These are phyloP conservation scores for Thermophis baileyi DNA, from an alignment of 2,113 vertebrate genomes.

Conservation along the genomic window DNA sequence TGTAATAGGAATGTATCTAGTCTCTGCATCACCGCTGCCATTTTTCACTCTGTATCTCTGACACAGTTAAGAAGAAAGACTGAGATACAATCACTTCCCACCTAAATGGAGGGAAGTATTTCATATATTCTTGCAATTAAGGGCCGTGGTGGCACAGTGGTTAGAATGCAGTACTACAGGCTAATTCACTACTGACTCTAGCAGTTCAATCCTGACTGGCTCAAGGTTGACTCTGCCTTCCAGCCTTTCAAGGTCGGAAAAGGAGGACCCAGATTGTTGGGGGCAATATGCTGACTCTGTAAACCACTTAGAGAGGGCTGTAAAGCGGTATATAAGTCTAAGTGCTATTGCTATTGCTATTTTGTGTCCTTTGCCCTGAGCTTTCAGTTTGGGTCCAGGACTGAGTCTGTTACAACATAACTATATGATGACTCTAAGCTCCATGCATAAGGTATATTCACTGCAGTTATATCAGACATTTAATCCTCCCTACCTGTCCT, in stretches of 20 bases:
- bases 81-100: not conserved
- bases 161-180: too few species aligned
- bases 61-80: not conserved
- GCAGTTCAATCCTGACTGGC: too few species aligned
- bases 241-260: too few species aligned
- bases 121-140: not conserved
- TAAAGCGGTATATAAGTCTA: not conserved
- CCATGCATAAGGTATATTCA: not conserved
- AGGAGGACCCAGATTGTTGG: too few species aligned
- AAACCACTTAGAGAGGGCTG: too few species aligned
- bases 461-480: not conserved
- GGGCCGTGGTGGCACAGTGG: too few species aligned
- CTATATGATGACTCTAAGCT: not conserved
- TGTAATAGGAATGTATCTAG: not conserved
- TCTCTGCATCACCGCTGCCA: not conserved
- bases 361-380: not conserved
- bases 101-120: not conserved
- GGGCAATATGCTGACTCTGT: too few species aligned
- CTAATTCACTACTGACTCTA: too few species aligned
- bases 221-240: too few species aligned
- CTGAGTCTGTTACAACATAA: not conserved
- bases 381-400: not conserved
- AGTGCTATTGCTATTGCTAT: not conserved
- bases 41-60: not conserved
- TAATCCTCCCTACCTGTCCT: conserved; percentile 30